A percentile compares a stretch with the other conserved stretches of the same genome.
Evolutionary conservation across 2,888 invertebrate species (phyloP).

Genomic region (Rhimphoctona megacephalus): DNA sequence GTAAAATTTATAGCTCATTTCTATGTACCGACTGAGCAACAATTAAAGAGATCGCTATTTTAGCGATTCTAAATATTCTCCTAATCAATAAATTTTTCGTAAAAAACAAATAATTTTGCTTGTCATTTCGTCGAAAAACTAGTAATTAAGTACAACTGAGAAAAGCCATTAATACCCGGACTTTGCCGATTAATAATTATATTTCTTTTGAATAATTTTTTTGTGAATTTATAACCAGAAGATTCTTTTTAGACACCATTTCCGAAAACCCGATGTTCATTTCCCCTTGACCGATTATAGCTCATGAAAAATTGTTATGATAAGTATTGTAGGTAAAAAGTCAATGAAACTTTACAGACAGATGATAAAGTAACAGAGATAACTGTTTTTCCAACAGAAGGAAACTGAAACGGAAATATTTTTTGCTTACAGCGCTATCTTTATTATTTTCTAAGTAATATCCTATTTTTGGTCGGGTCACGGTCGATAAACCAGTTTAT

Average conservation of each 20-base stretch:
- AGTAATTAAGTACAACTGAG: too few species aligned
- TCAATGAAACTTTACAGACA: background rate
- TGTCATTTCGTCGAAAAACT: too few species aligned
- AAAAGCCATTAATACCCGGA: too few species aligned
- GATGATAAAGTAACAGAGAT: background rate
- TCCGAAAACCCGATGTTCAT: background rate
- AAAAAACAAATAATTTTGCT: background rate
- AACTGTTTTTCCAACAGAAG: background rate
- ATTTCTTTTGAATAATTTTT: too few species aligned
- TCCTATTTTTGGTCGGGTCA: background rate
- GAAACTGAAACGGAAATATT: background rate
- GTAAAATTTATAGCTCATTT: too few species aligned
- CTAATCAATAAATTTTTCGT: background rate
- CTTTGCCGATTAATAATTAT: too few species aligned
- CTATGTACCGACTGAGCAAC: too few species aligned
- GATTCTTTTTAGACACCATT: too few species aligned
- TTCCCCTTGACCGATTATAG: background rate
- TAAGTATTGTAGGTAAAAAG: background rate
- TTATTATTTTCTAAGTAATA: background rate
- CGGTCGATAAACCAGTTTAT: constrained; percentile 43
- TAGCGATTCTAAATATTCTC: too few species aligned
- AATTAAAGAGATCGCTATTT: too few species aligned
- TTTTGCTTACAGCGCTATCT: constrained; percentile 40
- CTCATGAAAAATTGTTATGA: background rate
- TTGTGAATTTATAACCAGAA: too few species aligned